These are phyloP conservation scores for Steromphala cineraria DNA, from an alignment of 2,888 invertebrate species.

Conservation along the genomic window DNA sequence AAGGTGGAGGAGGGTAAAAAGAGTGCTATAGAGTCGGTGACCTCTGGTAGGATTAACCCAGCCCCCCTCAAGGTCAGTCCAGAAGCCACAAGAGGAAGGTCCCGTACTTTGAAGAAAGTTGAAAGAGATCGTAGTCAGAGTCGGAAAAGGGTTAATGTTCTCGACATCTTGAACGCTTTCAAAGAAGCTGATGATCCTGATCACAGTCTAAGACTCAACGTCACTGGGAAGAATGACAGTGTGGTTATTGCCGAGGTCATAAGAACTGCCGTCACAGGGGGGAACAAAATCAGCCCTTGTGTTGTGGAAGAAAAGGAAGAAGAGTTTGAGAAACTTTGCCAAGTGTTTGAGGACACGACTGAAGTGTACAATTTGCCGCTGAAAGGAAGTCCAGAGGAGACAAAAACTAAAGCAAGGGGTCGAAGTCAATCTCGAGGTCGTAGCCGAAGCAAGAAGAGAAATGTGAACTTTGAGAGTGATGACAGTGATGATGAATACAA, in stretches of 20 bases:
- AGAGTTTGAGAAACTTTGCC: no score
- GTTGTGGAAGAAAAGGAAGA: neutral
- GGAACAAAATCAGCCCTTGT: neutral
- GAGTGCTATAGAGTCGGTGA: neutral
- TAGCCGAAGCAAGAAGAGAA: slow-evolving; percentile 8
- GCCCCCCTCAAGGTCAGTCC: neutral
- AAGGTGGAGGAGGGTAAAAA: neutral
- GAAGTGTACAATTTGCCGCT: neutral
- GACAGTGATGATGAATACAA: neutral
- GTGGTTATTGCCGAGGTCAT: neutral
- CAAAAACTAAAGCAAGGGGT: neutral
- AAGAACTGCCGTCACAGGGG: neutral
- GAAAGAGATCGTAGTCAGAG: neutral
- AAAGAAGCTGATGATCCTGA: slow-evolving; percentile 2
- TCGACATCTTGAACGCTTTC: neutral
- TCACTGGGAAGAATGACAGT: neutral
- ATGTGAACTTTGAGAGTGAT: neutral
- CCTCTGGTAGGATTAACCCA: neutral
- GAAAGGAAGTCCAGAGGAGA: neutral
- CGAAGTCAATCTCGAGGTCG: neutral
- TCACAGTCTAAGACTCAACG: neutral
- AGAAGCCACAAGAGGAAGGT: neutral
- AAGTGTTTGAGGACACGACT: neutral
- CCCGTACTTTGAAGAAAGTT: neutral
- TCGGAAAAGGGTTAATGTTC: neutral